Evolutionary conservation across 2,797 vertebrate genomes (phyloP).

Genomic region (Danionella dracula): DNA sequence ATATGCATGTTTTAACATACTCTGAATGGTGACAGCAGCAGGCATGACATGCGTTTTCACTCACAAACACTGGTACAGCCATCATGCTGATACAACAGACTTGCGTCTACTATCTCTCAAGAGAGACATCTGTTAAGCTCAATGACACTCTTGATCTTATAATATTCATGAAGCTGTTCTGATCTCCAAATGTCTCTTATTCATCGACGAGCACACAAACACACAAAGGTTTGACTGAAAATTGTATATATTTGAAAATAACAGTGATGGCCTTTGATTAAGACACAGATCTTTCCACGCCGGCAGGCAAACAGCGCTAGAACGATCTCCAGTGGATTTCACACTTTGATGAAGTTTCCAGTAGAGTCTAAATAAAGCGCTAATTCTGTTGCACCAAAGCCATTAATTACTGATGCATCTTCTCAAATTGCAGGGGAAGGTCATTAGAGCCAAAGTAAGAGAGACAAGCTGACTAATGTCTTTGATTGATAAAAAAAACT

Average conservation of each 20-base stretch:
- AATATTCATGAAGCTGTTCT: slow-evolving; percentile 27
- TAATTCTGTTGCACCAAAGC: slow-evolving; percentile 45
- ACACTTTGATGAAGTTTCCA: slow-evolving; percentile 46
- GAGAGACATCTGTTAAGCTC: slow-evolving; percentile 36
- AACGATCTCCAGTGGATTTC: slow-evolving; percentile 42
- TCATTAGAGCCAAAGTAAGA: slow-evolving; percentile 34
- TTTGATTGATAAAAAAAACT: slow-evolving; percentile 22
- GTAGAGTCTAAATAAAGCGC: slow-evolving; percentile 37
- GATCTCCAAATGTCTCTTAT: slow-evolving; percentile 3
- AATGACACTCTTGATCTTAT: slow-evolving; percentile 31
- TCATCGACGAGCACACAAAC: slow-evolving; percentile 6
- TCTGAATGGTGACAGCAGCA: slow-evolving; percentile 6
- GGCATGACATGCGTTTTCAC: slow-evolving; percentile 15
- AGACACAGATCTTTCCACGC: slow-evolving; percentile 37
- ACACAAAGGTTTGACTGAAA: slow-evolving; percentile 28
- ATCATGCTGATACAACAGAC: slow-evolving; percentile 22
- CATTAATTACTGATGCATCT: slow-evolving; percentile 50
- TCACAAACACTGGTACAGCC: slow-evolving; percentile 5
- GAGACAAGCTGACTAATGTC: slow-evolving; percentile 33
- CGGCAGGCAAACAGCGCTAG: slow-evolving; percentile 33
- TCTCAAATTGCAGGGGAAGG: slow-evolving; percentile 45
- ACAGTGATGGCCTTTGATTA: slow-evolving; percentile 45
- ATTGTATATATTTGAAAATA: slow-evolving; percentile 23
- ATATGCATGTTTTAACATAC: not conserved
- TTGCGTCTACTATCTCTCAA: slow-evolving; percentile 12